Conservation (phyloP, 1,140 invertebrate species). For the Caenorhabditis inopinata region DNA sequence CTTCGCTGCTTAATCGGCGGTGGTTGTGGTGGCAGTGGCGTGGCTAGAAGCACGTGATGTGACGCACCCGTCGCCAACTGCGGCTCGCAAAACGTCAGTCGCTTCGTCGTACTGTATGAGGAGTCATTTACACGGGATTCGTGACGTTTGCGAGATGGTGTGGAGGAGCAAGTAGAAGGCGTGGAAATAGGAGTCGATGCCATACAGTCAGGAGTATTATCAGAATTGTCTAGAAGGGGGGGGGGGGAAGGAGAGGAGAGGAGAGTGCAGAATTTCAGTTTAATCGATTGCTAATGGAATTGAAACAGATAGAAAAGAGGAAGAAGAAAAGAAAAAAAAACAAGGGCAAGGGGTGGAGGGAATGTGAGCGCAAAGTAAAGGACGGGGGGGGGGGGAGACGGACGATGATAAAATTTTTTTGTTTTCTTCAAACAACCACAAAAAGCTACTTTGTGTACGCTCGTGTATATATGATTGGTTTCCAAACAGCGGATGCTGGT, state of each 20-base stretch:
- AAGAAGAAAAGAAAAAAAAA: background rate
- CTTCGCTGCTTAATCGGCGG: conserved; percentile 3
- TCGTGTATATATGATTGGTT: background rate
- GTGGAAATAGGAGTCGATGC: background rate
- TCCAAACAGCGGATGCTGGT: background rate
- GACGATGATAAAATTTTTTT: conserved; percentile 7
- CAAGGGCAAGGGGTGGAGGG: background rate
- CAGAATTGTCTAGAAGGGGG: too few species aligned
- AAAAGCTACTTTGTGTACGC: background rate
- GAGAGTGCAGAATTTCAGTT: conserved; percentile 12
- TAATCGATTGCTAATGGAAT: background rate
- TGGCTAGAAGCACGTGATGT: conserved; percentile 30
- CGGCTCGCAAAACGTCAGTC: conserved; percentile 28
- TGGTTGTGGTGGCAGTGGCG: conserved; percentile 16
- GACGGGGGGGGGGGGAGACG: background rate
- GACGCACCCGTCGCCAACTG: conserved; percentile 30
- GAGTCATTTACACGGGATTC: background rate
- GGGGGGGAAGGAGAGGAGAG: too few species aligned
- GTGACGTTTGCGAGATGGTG: conserved; percentile 5
- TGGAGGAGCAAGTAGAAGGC: background rate
- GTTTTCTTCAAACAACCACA: background rate
- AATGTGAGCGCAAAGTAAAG: background rate
- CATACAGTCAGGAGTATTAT: background rate
- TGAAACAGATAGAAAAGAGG: background rate
- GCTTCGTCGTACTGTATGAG: conserved; percentile 24